These are phyloP conservation scores for Stenotaenia linearis DNA, from an alignment of 2,888 invertebrate genomes.

Conservation along the genomic window DNA sequence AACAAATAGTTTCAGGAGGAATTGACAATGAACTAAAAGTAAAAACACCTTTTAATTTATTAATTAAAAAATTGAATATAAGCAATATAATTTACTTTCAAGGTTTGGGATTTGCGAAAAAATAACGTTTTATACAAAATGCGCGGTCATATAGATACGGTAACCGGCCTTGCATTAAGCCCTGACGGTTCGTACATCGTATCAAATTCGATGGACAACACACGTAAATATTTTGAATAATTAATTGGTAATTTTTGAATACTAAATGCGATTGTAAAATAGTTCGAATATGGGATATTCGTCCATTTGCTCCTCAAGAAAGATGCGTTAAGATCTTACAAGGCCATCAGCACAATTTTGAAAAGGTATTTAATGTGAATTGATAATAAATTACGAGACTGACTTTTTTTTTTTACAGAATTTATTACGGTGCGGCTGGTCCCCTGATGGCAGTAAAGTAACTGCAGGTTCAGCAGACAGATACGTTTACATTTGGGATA, in stretches of 20 bases:
- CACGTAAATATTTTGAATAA: slow-evolving; percentile 48
- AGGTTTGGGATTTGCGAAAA: slow-evolving; percentile 94
- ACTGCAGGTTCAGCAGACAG: slow-evolving; percentile 91
- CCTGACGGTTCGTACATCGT: slow-evolving; percentile 67
- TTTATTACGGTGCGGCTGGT: slow-evolving; percentile 87
- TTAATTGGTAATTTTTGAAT: not conserved
- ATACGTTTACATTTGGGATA: slow-evolving; percentile 96
- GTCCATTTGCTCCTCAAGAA: slow-evolving; percentile 88
- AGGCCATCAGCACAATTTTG: slow-evolving; percentile 96
- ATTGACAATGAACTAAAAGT: slow-evolving; percentile 96
- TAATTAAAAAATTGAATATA: no score
- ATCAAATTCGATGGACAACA: slow-evolving; percentile 95
- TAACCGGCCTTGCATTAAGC: slow-evolving; percentile 80
- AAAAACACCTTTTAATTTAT: no score
- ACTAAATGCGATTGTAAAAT: slow-evolving; percentile 39
- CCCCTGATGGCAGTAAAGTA: slow-evolving; percentile 84
- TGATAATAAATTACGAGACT: not conserved
- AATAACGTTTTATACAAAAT: slow-evolving; percentile 75
- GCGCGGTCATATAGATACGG: slow-evolving; percentile 89
- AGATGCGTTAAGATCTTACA: slow-evolving; percentile 86
- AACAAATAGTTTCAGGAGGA: slow-evolving; percentile 89
- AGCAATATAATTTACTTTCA: no score
- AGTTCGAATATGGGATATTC: slow-evolving; percentile 91
- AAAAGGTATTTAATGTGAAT: slow-evolving; percentile 57
- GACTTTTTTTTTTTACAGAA: slow-evolving; percentile 55